Percentiles rank a stretch among this genome's conserved stretches.
These are phyloP conservation scores for Leptarthrus brevirostris DNA, from an alignment of 2,888 invertebrate species.

Conservation along the genomic window DNA sequence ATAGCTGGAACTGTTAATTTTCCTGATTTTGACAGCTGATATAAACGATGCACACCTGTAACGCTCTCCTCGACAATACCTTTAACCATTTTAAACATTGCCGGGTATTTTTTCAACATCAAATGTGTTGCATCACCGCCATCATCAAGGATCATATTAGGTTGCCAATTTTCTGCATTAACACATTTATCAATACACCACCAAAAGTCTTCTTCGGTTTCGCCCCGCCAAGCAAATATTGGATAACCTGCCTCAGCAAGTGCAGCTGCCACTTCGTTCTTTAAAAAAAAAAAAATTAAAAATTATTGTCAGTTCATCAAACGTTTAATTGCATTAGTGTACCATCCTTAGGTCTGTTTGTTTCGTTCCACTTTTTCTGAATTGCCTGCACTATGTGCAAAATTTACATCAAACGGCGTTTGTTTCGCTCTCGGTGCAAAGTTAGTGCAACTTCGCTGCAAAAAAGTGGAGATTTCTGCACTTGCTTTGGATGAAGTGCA, in stretches of 20 bases:
- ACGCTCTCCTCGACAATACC: constrained; percentile 98
- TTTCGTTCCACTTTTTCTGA: no score
- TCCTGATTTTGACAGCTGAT: constrained; percentile 93
- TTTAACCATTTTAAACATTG: constrained; percentile 93
- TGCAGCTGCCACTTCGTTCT: constrained; percentile 98
- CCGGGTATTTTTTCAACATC: constrained; percentile 94
- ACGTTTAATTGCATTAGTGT: no score
- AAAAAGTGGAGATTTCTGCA: no score
- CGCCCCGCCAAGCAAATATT: constrained; percentile 96
- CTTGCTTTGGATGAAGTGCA: no score
- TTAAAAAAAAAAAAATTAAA: constrained; percentile 54
- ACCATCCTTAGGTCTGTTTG: no score
- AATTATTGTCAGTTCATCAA: no score
- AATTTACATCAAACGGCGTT: no score
- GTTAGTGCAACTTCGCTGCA: no score
- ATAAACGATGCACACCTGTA: constrained; percentile 96
- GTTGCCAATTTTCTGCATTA: constrained; percentile 92
- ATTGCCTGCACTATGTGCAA: no score
- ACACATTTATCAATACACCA: constrained; percentile 98
- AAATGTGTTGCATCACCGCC: constrained; percentile 97
- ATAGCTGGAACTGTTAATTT: constrained; percentile 96
- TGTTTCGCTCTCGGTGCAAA: no score
- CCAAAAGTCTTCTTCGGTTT: constrained; percentile 98
- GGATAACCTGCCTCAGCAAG: constrained; percentile 90
- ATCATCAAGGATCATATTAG: constrained; percentile 97